Evolutionary conservation across 2,113 vertebrate genomes (phyloP), one percentile per base, ranked within the genome.

Genomic region (Brachyhypopomus gauderio): DNA sequence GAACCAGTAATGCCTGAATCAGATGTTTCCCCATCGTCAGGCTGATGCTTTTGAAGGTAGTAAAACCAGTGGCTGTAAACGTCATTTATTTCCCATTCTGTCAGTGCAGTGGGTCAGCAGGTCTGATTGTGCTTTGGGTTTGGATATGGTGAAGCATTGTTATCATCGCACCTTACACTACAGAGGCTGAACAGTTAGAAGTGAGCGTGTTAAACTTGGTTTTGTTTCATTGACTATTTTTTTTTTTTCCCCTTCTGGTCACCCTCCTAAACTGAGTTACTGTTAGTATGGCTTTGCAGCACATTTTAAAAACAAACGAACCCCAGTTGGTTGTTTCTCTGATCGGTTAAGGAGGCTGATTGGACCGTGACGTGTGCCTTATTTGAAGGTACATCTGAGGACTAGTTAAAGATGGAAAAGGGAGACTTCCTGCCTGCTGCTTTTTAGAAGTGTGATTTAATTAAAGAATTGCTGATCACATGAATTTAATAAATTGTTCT

Each of bases 381-480:
- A 69, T 23, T 22, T 72, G 5, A 72, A 34, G 14, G 76, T 74
- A 58, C 25, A 5, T 63, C 14, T 67, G 60, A 22, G 41, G 6
- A 23, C 11, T 27, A 62, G 19, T 12, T n/a, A 78, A 48, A 73
- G 4, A 62, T 82, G 55, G 23, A 23, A 52, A 34, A 48, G 3
- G 8, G n/a, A 62, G 17, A 17, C 9, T 75, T 77, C 6, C 20
- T 38, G 48, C 62, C 36, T 52, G 20, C 25, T 69, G 3, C 22
- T 48, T 78, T 66, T 60, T 16, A 4, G 11, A 58, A 11, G 1
- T 79, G 55, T 72, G 12, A 79, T 2, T 70, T 60, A 12, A 72
- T 90, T 92, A 90, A 90, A 91, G 91, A 92, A 90, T 87, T 87
- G 56, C 63, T 70, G 23, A 9, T 87, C 45, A 20, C 30, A 45